Evolutionary conservation across 2,797 vertebrate species (phyloP).

Genomic region (Cyprinodon diabolis): DNA sequence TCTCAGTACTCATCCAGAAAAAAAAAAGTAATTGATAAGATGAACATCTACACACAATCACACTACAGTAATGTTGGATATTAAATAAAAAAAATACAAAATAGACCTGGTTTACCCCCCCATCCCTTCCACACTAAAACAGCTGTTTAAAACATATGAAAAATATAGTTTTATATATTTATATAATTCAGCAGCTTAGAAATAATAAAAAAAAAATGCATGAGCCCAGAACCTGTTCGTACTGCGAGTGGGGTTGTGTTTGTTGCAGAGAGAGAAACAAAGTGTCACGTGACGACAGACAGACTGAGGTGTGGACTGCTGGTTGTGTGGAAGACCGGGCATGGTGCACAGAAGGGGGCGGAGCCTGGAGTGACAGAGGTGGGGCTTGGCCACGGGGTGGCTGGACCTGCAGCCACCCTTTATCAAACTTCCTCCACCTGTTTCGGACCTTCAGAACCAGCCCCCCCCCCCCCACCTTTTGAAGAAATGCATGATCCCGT

Average conservation of each 20-base stretch:
- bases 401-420: conserved; percentile 91
- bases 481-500: conserved; percentile 31
- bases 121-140: conserved; percentile 79
- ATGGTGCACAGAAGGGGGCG: conserved; percentile 71
- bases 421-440: conserved; percentile 15
- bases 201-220: conserved; percentile 81
- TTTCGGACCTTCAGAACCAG: conserved; percentile 3
- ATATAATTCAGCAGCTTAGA: conserved; percentile 91
- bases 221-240: conserved; percentile 85
- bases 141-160: conserved; percentile 86
- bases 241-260: conserved; percentile 79
- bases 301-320: conserved; percentile 75
- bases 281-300: conserved; percentile 26
- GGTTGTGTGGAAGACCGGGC: conserved; percentile 75
- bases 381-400: conserved; percentile 56
- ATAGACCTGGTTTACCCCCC: conserved; percentile 87
- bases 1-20: conserved; percentile 81
- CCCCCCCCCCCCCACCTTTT: background rate
- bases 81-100: conserved; percentile 90
- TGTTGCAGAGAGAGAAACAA: conserved; percentile 29
- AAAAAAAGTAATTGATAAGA: conserved; percentile 67
- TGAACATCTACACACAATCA: conserved; percentile 89
- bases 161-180: conserved; percentile 78
- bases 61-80: conserved; percentile 97
- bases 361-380: conserved; percentile 13